Evolutionary conservation across 2,113 vertebrate species (phyloP).

Genomic region (Gambusia holbrooki): DNA sequence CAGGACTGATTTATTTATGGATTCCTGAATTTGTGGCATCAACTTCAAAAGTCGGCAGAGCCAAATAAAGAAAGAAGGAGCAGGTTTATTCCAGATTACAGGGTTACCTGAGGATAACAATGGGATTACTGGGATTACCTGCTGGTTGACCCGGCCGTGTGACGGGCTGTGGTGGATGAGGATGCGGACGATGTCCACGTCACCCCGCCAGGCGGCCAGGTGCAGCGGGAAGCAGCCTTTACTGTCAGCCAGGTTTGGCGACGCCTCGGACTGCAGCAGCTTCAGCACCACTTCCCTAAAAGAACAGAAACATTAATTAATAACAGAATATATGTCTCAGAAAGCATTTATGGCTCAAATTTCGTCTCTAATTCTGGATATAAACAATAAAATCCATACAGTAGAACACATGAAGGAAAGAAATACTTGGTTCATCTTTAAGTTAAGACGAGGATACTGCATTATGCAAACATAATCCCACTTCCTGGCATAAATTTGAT

Average conservation of each 20-base stretch:
- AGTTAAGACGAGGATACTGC: neutral
- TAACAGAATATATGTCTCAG: neutral
- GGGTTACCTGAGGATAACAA: neutral
- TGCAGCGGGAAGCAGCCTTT: slow-evolving; percentile 98
- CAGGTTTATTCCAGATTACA: neutral
- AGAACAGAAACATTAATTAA: neutral
- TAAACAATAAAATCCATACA: no score
- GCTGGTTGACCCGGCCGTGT: slow-evolving; percentile 94
- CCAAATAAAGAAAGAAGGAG: neutral
- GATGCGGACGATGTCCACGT: slow-evolving; percentile 96
- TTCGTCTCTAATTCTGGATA: no score
- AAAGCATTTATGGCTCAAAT: no score
- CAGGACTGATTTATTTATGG: neutral
- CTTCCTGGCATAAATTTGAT: neutral
- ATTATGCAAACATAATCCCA: neutral
- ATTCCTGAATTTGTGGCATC: neutral
- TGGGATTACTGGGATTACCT: slow-evolving; percentile 83
- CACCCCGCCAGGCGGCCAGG: slow-evolving; percentile 96
- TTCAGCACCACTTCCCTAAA: slow-evolving; percentile 94
- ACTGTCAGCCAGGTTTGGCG: slow-evolving; percentile 92
- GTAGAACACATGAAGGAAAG: no score
- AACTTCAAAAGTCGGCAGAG: neutral
- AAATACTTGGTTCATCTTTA: no score
- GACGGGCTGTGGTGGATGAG: slow-evolving; percentile 93
- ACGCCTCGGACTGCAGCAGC: slow-evolving; percentile 94